Conservation (phyloP, 1,140 invertebrate genomes). For the Trichonephila clavipes region DNA sequence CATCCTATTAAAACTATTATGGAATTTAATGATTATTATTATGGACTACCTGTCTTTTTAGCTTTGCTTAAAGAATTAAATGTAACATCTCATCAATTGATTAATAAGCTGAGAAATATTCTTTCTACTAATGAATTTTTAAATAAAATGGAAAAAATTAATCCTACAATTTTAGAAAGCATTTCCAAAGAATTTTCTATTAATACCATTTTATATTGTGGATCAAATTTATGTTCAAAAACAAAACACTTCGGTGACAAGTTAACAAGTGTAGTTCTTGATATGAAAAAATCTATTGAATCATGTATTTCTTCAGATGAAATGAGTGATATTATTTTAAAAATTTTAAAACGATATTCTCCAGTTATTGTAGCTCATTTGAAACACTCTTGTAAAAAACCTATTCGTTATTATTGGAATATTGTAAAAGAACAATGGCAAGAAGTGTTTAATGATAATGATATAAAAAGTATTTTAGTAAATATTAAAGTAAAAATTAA, state of each 20-base stretch:
- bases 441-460: constrained; percentile 6
- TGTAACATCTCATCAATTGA: background rate
- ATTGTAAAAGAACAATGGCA: constrained; percentile 46
- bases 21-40: constrained; percentile 25
- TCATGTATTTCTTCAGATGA: background rate
- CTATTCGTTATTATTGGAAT: constrained; percentile 17
- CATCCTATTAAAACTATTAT: constrained; percentile 48
- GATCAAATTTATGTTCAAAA: background rate
- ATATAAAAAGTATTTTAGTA: background rate
- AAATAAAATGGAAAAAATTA: constrained; percentile 12
- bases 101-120: background rate
- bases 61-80: background rate
- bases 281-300: constrained; percentile 13
- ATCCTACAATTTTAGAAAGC: background rate
- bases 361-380: background rate
- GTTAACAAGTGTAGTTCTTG: background rate
- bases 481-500: constrained; percentile 32
- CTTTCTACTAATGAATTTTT: background rate
- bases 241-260: background rate
- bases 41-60: constrained; percentile 34
- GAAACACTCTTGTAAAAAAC: constrained; percentile 28
- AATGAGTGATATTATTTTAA: background rate
- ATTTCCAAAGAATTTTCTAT: constrained; percentile 34
- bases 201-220: constrained; percentile 53
- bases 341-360: constrained; percentile 13